These are phyloP conservation scores for Atlantisia rogersi DNA, from an alignment of 2,113 vertebrate genomes.

Conservation along the genomic window DNA sequence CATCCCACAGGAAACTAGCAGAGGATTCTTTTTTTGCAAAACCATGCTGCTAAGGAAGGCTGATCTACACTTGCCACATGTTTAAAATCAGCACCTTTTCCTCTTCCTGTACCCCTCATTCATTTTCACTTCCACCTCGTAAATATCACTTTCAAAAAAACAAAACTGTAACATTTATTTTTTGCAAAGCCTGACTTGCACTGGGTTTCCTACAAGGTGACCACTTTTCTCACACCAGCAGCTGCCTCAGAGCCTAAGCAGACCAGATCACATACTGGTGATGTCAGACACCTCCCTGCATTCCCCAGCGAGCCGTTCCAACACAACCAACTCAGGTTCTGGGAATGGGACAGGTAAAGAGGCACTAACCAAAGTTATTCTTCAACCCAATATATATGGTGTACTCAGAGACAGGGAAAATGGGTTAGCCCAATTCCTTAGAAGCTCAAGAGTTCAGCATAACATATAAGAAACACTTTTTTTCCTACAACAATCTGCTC, in stretches of 20 bases:
- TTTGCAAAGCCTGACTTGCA: not conserved
- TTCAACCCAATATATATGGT: not conserved
- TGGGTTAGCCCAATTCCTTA: not conserved
- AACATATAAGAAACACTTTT: slow-evolving; percentile 66
- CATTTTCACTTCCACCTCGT: not conserved
- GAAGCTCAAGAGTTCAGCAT: slow-evolving; percentile 47
- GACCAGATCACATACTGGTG: not conserved
- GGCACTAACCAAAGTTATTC: not conserved
- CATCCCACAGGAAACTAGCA: not conserved
- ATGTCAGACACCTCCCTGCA: not conserved
- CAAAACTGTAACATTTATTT: not conserved
- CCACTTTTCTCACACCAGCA: not conserved
- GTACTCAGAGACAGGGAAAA: not conserved
- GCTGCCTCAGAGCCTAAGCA: not conserved
- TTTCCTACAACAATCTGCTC: slow-evolving; percentile 75
- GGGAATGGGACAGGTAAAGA: not conserved
- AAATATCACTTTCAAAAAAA: not conserved
- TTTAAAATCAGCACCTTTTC: slow-evolving; percentile 11
- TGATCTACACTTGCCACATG: not conserved
- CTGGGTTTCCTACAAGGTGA: not conserved
- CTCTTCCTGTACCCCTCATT: not conserved
- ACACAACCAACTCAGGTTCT: rapidly evolving
- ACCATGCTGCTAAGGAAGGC: not conserved
- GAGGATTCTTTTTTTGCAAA: slow-evolving; percentile 19
- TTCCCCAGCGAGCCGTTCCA: rapidly evolving